Base-by-base conservation (phyloP, 2,113 vertebrate genomes). In the Talpa occidentalis region DNA sequence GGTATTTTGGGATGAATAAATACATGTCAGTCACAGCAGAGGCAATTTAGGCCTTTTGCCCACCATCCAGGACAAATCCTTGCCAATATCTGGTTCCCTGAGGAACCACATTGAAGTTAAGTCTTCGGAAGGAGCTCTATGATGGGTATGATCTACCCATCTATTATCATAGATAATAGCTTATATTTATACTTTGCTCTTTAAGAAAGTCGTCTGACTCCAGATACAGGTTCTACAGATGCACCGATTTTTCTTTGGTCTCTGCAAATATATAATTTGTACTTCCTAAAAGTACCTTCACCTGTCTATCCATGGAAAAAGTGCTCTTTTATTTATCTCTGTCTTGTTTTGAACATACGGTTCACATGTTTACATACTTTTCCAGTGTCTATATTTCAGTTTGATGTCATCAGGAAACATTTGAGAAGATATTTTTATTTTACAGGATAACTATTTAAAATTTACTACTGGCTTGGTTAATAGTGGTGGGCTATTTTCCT, bases 351-450 rank as follows among this genome's bases (percentile, higher is more conserved):
- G 42, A 78, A 64, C 52, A 94, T 60, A 30, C 40, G 74, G 81
- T 14, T 59, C 60, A 90, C 9, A 37, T 32, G 24, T 69, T 93
- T 93, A 80, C 32, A 94, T 1, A 92, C 77, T 90, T 90, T 82
- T 81, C 80, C 24, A 85, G 0, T 88, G 82, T 78, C 42, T 66
- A 80, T 35, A 90, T 85, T 87, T 92, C 80, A 67, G 35, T 35
- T 69, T 78, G 19, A 90, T 49, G 79, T 80, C 72, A 83, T 37
- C 24, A 44, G 59, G 30, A 73, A 95, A 30, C 59, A 92, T 54
- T 35, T 85, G 56, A 89, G 80, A 88, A 60, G 92, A 42, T 56
- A 3, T 52, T 88, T 88, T 95, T 59, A 78, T 83, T 74, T 80
- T 67, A 73, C 11, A 77, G 54, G 28, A 47, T 84, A 73, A 79